phyloP scores from a whole-genome alignment of 2,113 vertebrate genomes.

The Crocuta crocuta region DNA sequence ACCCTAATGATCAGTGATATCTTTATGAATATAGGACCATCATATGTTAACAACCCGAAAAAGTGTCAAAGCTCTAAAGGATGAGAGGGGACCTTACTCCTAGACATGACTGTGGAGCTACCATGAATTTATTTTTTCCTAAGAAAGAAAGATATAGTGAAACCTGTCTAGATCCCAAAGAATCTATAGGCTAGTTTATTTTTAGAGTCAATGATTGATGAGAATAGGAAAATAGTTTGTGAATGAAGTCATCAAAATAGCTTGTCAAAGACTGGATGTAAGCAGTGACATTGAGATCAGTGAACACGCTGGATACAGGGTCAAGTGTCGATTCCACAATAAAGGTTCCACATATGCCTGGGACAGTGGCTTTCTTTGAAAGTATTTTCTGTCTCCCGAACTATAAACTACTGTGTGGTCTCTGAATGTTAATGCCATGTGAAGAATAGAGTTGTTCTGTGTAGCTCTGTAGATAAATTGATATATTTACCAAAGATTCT shows the following conservation, averaged over 20 bases:
- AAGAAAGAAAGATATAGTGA: background rate
- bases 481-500: background rate
- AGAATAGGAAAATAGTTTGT: constrained; percentile 67
- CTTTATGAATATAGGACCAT: background rate
- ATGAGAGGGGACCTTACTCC: background rate
- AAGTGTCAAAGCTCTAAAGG: background rate
- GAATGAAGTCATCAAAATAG: constrained; percentile 70
- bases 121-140: background rate
- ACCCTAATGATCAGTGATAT: background rate
- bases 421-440: constrained; percentile 33
- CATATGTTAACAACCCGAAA: background rate
- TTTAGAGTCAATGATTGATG: constrained; percentile 60
- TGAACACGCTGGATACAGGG: constrained; percentile 51
- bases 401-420: constrained; percentile 59
- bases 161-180: background rate
- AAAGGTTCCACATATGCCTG: background rate
- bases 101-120: background rate
- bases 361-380: constrained; percentile 51
- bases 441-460: constrained; percentile 33
- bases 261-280: constrained; percentile 38
- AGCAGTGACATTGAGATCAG: constrained; percentile 38
- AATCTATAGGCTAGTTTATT: constrained; percentile 47
- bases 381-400: constrained; percentile 57
- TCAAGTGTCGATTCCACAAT: constrained; percentile 58
- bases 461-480: constrained; percentile 21